phyloP scores from a whole-genome alignment of 1,140 invertebrate genomes.

The Monochamus saltuarius region DNA sequence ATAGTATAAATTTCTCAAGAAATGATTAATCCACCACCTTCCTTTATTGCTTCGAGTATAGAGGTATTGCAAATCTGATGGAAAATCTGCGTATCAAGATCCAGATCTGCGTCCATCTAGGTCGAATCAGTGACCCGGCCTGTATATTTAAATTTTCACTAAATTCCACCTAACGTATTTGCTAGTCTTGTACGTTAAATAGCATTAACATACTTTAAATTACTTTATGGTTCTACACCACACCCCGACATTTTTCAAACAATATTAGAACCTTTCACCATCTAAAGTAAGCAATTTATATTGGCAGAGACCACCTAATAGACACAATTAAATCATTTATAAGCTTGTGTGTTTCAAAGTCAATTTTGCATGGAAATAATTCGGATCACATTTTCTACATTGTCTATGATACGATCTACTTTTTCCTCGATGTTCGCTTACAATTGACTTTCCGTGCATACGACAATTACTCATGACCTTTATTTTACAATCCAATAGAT shows the following conservation, averaged over 20 bases:
- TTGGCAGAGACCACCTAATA: constrained; percentile 1
- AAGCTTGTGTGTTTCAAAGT: neutral
- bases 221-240: constrained; percentile 4
- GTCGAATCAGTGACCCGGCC: no score
- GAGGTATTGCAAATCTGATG: no score
- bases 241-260: constrained; percentile 5
- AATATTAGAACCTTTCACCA: constrained; percentile 10
- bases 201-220: constrained; percentile 1
- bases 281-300: constrained; percentile 12
- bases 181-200: neutral
- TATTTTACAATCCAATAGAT: no score
- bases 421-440: neutral
- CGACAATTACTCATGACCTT: no score
- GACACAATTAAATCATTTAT: neutral
- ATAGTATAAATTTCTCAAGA: no score
- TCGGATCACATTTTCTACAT: constrained; percentile 2
- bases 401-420: neutral
- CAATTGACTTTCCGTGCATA: no score
- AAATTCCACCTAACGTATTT: neutral
- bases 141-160: neutral
- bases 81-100: no score
- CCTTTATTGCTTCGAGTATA: no score
- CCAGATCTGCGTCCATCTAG: no score
- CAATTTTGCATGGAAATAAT: constrained; percentile 4
- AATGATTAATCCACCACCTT: no score